Conservation (phyloP, 2,888 invertebrate species). For the Drosophila quasianomalipes region DNA sequence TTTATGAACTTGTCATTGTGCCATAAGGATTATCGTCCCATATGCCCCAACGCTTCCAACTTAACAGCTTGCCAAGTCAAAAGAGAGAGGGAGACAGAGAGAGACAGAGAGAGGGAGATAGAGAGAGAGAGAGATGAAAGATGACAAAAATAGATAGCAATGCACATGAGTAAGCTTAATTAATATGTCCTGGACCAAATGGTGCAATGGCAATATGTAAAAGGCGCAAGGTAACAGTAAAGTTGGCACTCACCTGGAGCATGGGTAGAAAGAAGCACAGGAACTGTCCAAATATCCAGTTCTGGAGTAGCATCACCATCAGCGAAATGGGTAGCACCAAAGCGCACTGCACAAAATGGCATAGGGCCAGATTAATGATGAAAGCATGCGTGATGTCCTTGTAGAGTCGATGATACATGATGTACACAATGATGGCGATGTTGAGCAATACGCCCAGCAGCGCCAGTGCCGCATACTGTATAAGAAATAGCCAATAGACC, state of each 20-base stretch:
- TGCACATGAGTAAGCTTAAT: slow-evolving; percentile 54
- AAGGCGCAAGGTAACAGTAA: neutral
- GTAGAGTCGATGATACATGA: slow-evolving; percentile 86
- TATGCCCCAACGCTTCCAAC: slow-evolving; percentile 21
- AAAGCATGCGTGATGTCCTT: slow-evolving; percentile 89
- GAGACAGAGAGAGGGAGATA: neutral
- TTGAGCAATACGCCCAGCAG: slow-evolving; percentile 87
- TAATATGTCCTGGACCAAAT: slow-evolving; percentile 25
- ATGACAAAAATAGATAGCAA: slow-evolving; percentile 29
- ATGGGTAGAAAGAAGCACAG: slow-evolving; percentile 91
- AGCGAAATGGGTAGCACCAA: slow-evolving; percentile 90
- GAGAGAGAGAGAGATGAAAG: neutral
- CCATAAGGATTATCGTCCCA: slow-evolving; percentile 50
- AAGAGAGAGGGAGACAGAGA: too few species aligned
- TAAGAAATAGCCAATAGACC: slow-evolving; percentile 88
- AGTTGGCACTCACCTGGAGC: slow-evolving; percentile 87
- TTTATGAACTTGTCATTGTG: slow-evolving; percentile 60
- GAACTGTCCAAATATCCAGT: slow-evolving; percentile 91
- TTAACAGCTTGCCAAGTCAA: slow-evolving; percentile 18
- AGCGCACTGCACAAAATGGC: slow-evolving; percentile 89
- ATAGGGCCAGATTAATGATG: slow-evolving; percentile 89
- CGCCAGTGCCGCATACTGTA: slow-evolving; percentile 88
- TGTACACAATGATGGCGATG: slow-evolving; percentile 87
- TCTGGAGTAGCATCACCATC: slow-evolving; percentile 89
- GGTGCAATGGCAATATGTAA: slow-evolving; percentile 23